Evolutionary conservation across 2,113 vertebrate species (phyloP).

Genomic region (Marmota flaviventris): DNA sequence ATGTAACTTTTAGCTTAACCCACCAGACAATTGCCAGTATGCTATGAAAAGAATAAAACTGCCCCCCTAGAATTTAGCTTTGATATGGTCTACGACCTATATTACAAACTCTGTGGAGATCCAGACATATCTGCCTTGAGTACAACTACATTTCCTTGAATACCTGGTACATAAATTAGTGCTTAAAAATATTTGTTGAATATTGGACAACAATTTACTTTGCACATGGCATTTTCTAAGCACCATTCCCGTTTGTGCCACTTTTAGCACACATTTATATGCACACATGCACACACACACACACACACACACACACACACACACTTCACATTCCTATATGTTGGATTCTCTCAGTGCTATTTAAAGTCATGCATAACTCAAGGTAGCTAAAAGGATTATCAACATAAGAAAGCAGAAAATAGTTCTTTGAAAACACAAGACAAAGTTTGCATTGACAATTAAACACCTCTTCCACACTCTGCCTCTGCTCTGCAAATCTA

Average conservation of each 20-base stretch:
- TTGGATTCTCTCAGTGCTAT: background rate
- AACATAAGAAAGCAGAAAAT: background rate
- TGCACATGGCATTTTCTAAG: conserved; percentile 13
- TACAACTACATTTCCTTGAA: background rate
- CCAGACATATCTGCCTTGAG: background rate
- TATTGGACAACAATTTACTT: conserved; percentile 4
- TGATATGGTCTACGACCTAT: background rate
- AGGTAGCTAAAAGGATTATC: background rate
- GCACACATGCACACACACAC: background rate
- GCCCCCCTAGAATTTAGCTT: background rate
- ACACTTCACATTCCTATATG: background rate
- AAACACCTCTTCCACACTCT: too few relatives aligned
- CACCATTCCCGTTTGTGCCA: background rate
- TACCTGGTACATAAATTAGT: background rate
- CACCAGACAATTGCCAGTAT: conserved; percentile 32
- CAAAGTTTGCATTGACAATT: background rate
- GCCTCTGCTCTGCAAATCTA: background rate
- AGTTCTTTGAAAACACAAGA: background rate
- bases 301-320: too few relatives aligned
- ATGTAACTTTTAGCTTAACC: conserved; percentile 64
- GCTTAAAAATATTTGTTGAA: conserved; percentile 28
- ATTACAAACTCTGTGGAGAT: conserved; percentile 9
- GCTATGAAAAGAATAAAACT: conserved; percentile 26
- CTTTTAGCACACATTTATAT: background rate
- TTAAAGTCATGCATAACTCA: background rate